phyloP scores from a whole-genome alignment of 2,797 vertebrate species.

The Pristis pectinata region DNA sequence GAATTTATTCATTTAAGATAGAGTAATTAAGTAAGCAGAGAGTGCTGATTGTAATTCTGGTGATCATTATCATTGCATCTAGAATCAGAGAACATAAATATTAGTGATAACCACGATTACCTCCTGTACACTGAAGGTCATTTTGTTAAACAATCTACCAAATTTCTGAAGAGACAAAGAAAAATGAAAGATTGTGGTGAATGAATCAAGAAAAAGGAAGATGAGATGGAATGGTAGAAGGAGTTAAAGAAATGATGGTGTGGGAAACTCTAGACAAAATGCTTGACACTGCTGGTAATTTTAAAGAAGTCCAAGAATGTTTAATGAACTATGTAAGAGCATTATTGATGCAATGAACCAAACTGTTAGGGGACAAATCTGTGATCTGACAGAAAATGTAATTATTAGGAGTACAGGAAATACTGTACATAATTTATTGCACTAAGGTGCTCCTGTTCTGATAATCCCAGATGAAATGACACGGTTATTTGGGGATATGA shows the following conservation, averaged over 20 bases:
- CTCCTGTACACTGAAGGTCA: background rate
- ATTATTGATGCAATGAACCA: background rate
- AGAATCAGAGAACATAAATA: background rate
- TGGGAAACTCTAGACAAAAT: background rate
- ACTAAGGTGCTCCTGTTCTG: background rate
- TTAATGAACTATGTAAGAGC: background rate
- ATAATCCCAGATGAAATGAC: background rate
- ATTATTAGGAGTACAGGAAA: background rate
- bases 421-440: background rate
- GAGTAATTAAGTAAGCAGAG: background rate
- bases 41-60: background rate
- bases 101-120: background rate
- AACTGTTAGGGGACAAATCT: background rate
- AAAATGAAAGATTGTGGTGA: background rate
- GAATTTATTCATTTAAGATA: background rate
- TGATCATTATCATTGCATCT: background rate
- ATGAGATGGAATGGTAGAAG: background rate
- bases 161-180: background rate
- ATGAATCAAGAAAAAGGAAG: background rate
- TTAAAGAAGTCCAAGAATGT: background rate
- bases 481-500: background rate
- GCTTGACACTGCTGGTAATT: background rate
- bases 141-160: background rate
- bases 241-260: background rate
- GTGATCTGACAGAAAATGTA: background rate